These are phyloP conservation scores for Temnothorax longispinosus DNA, from an alignment of 1,140 invertebrate species.

Conservation along the genomic window DNA sequence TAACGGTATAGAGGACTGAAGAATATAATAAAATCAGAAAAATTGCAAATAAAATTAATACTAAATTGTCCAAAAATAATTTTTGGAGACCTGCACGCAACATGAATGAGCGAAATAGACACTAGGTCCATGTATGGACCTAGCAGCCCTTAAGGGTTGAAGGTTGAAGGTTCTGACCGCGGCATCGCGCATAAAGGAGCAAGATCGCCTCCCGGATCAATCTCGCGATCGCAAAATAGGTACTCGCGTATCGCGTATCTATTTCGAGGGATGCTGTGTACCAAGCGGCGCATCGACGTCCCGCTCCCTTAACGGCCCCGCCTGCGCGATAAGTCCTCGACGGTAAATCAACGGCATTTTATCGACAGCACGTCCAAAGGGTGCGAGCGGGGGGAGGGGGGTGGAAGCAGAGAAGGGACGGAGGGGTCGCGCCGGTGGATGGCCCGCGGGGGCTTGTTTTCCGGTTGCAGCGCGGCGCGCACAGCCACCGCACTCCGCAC, in stretches of 20 bases:
- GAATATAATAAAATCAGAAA: too few species aligned
- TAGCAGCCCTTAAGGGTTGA: too few species aligned
- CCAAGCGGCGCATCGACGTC: too few species aligned
- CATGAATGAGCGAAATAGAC: too few species aligned
- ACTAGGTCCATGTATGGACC: too few species aligned
- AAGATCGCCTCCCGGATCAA: neutral
- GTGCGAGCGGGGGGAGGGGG: neutral
- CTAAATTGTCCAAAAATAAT: too few species aligned
- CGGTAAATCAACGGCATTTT: conserved; percentile 49
- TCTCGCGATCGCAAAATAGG: neutral
- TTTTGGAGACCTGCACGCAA: too few species aligned
- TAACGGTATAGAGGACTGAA: too few species aligned
- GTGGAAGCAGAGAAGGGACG: neutral
- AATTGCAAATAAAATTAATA: too few species aligned
- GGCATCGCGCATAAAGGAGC: too few species aligned
- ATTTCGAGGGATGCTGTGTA: neutral
- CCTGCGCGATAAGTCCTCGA: conserved; percentile 10
- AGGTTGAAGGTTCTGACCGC: too few species aligned
- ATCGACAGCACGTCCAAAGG: conserved; percentile 42
- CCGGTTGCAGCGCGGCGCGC: neutral
- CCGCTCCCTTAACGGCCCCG: neutral
- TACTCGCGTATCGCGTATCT: neutral
- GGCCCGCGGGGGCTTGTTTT: conserved; percentile 30
- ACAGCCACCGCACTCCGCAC: neutral
- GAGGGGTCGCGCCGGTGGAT: neutral